A percentile compares a stretch with the other conserved stretches of the same genome.
These are phyloP conservation scores for Oceanites oceanicus DNA, from an alignment of 2,113 vertebrate genomes.

Conservation along the genomic window DNA sequence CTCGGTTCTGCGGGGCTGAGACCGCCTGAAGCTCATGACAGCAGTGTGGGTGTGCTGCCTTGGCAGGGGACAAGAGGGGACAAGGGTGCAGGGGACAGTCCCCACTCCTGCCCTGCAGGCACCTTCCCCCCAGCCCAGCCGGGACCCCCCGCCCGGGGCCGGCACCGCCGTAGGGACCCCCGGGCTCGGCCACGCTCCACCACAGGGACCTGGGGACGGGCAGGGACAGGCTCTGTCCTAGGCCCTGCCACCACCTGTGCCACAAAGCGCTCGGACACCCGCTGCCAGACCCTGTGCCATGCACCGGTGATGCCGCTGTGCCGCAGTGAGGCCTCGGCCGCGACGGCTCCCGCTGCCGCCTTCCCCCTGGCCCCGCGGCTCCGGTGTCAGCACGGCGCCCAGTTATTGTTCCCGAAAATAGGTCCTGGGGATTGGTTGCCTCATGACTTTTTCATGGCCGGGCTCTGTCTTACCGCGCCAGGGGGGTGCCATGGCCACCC, in stretches of 20 bases:
- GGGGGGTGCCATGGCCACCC: not conserved
- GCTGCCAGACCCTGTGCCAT: accelerated
- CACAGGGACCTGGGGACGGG: accelerated
- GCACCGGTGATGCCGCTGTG: not conserved
- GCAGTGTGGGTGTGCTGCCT: not conserved
- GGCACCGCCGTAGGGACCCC: not conserved
- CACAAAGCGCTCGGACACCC: not conserved
- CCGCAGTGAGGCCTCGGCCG: not conserved
- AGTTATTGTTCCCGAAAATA: constrained; percentile 43
- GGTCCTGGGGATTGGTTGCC: constrained; percentile 2
- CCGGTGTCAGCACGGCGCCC: not conserved
- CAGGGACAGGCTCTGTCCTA: not conserved
- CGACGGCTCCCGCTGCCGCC: not conserved
- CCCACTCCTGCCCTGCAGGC: not conserved
- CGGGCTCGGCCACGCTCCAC: not conserved
- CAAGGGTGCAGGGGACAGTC: not conserved
- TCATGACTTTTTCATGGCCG: constrained; percentile 56
- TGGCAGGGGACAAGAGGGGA: not conserved
- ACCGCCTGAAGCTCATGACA: not conserved
- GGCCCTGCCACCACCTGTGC: not conserved
- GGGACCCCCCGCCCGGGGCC: accelerated
- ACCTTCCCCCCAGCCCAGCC: not conserved
- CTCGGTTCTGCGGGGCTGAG: not conserved
- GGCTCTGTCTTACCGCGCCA: not conserved
- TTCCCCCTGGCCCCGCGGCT: not conserved